These are phyloP conservation scores for Eleginops maclovinus DNA, from an alignment of 2,113 vertebrate species.

Conservation along the genomic window DNA sequence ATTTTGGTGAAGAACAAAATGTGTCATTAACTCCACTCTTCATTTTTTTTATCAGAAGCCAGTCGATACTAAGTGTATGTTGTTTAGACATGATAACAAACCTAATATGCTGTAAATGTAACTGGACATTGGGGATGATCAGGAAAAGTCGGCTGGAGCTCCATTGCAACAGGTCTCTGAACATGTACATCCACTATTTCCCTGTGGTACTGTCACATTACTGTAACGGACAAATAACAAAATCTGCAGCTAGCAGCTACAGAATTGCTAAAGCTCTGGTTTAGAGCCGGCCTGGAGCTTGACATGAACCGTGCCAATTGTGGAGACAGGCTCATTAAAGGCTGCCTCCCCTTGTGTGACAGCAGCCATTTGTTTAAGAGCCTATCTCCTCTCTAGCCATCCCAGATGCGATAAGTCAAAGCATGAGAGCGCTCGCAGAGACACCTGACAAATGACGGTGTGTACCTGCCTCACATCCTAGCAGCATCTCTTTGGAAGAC, in stretches of 20 bases:
- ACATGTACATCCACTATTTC: not conserved
- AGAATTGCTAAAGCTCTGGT: slow-evolving; percentile 5
- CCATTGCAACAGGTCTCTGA: not conserved
- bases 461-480: slow-evolving; percentile 49
- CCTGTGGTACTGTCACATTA: not conserved
- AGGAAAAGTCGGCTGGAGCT: not conserved
- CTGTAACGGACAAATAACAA: slow-evolving; percentile 1
- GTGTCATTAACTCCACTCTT: slow-evolving; percentile 14
- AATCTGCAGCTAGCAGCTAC: not conserved
- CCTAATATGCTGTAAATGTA: not conserved
- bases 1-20: not conserved
- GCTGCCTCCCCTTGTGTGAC: slow-evolving; percentile 55
- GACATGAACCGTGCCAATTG: slow-evolving; percentile 49
- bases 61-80: slow-evolving; percentile 9
- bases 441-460: slow-evolving; percentile 64
- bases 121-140: not conserved
- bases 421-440: slow-evolving; percentile 27
- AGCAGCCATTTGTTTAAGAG: slow-evolving; percentile 60
- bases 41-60: slow-evolving; percentile 11
- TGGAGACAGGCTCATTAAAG: slow-evolving; percentile 71
- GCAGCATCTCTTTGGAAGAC: slow-evolving; percentile 39
- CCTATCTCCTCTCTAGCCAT: slow-evolving; percentile 60
- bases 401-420: slow-evolving; percentile 55
- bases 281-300: slow-evolving; percentile 27
- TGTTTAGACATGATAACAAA: slow-evolving; percentile 26